phyloP scores from a whole-genome alignment of 2,888 invertebrate genomes.

The Heliconius ismenius region DNA sequence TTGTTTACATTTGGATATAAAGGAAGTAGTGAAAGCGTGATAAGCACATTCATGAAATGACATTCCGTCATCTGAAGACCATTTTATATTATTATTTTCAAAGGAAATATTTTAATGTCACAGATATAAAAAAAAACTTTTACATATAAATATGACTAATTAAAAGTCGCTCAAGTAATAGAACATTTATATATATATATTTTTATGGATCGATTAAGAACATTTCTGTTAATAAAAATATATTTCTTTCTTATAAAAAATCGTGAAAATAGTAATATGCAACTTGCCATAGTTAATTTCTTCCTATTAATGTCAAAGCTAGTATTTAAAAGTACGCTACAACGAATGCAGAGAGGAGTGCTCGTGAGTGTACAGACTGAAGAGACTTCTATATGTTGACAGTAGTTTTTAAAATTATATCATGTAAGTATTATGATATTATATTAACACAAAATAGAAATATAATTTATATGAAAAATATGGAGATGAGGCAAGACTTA shows the following conservation, averaged over 20 bases:
- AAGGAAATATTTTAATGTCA: background rate
- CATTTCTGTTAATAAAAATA: background rate
- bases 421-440: background rate
- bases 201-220: no score
- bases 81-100: background rate
- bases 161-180: background rate
- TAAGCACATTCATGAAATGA: background rate
- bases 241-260: no score
- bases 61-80: background rate
- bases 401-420: slow-evolving; percentile 11
- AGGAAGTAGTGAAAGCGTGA: background rate
- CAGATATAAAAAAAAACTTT: background rate
- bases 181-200: background rate
- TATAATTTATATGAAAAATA: no score
- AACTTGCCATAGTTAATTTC: background rate
- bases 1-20: slow-evolving; percentile 40
- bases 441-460: background rate
- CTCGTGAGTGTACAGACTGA: slow-evolving; percentile 6
- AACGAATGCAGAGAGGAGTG: background rate
- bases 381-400: slow-evolving; percentile 13
- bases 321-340: slow-evolving; percentile 1
- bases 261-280: background rate
- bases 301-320: slow-evolving; percentile 1
- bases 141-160: background rate
- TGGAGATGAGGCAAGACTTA: no score